Evolutionary conservation across 2,888 invertebrate species (phyloP).

Genomic region (Plusia festucae): DNA sequence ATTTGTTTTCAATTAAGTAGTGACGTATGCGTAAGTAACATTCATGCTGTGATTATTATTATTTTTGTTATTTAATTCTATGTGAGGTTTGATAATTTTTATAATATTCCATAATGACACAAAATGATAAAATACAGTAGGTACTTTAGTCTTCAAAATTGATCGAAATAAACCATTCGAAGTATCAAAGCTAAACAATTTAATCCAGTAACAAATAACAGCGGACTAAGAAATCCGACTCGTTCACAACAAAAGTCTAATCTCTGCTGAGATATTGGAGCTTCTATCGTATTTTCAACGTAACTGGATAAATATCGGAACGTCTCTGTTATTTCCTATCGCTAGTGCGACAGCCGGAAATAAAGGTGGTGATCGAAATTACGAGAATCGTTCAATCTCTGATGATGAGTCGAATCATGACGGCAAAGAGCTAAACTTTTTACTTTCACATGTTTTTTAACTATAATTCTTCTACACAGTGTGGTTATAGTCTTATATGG

Average conservation of each 20-base stretch:
- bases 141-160: not conserved
- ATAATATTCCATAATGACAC: too few species aligned
- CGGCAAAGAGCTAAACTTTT: not conserved
- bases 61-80: too few species aligned
- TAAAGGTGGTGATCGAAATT: constrained; percentile 64
- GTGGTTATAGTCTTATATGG: too few species aligned
- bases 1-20: too few species aligned
- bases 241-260: constrained; percentile 37
- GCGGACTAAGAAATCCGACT: constrained; percentile 30
- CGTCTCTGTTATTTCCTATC: constrained; percentile 66
- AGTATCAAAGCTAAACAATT: constrained; percentile 14
- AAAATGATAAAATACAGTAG: too few species aligned
- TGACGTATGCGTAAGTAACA: too few species aligned
- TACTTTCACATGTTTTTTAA: too few species aligned
- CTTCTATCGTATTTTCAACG: constrained; percentile 43
- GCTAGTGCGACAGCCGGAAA: constrained; percentile 63
- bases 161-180: constrained; percentile 12
- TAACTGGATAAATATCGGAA: constrained; percentile 55
- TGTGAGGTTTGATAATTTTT: too few species aligned
- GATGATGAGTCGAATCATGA: constrained; percentile 7
- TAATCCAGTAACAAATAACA: constrained; percentile 31
- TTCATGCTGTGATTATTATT: too few species aligned
- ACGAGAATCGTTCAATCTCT: constrained; percentile 29
- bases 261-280: constrained; percentile 39
- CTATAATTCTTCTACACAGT: too few species aligned